Base-by-base conservation (phyloP, 2,888 invertebrate species). In the Gymnocheta viridis region DNA sequence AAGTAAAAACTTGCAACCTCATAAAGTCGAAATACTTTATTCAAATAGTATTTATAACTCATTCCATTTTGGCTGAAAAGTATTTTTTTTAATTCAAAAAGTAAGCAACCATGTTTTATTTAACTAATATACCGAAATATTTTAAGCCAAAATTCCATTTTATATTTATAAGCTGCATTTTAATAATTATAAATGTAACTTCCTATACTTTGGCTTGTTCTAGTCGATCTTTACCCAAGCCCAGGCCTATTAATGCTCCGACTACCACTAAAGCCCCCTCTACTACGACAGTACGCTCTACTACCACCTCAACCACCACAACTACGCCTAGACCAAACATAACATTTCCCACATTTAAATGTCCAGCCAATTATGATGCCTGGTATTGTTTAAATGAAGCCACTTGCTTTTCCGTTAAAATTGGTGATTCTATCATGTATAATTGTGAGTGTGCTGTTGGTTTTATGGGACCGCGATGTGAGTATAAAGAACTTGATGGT, bases 351-450 rank as follows among this genome's bases (percentile, higher is more conserved):
- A 97, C 96, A 91, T 97, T 96, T 94, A 95, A 96, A 92, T 98
- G 98, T 93, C 97, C 97, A 92, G 96, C 96, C 88, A 96, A 96
- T 91, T 98, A 97, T 93, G 97, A 97, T 91, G 96, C 96, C 92
- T 97, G 96, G 96, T 98, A 98, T 94, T 98, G 98, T 93, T 95
- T 98, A 88, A 98, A 98, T 93, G 97, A 97, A 91, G 98, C 97
- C 92, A 96, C 96, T 90, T 98, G 98, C 93, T 98, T 98, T 94
- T 97, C 97, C 86, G 96, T 98, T 89, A 97, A 97, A 93, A 97
- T 98, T 91, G 97, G 96, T 91, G 96, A 97, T 92, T 96, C 96
- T 91, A 95, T 97, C 87, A 95, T 98, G 90, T 98, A 98, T 93
- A 98, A 98, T 93, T 98, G 98, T 95, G 96, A 97, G 96, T 98